Evolutionary conservation across 2,888 invertebrate species (phyloP), one percentile per base, ranked within the genome.

Genomic region (Dryomyza anilis): DNA sequence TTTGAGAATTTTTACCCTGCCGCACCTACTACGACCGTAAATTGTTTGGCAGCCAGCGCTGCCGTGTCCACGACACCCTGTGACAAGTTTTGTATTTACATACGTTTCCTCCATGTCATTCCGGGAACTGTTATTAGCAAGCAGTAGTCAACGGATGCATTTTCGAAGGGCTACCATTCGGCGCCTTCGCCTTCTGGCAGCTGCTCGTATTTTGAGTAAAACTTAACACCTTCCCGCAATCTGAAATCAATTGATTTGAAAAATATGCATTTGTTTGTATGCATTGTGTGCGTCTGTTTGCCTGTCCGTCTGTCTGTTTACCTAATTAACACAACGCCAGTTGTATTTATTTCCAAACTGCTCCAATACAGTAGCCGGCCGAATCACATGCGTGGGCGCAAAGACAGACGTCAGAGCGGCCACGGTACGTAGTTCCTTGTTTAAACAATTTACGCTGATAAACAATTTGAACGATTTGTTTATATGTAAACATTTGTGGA

Each of bases 161-260:
- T 29, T 27, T 8, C 23, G n/a, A 50, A n/a, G 25, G 1, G 27
- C 50, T 25, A 14, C 48, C 23, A 12, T 16, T n/a, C 7, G 16
- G 10, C 43, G 43, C 43, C n/a, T 25, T 25, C 27, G 50, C n/a
- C 7, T 25, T 36, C 2, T 14, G 19, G 55, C 55, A 55, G 55
- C 55, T 36, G 55, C 55, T 52, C 23, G 33, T 27, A n/a, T n/a
- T n/a, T n/a, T n/a, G 19, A 7, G 23, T 23, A 14, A 19, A 33
- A 33, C 19, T 55, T 55, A 33, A 36, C 55, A 55, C 55, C 55
- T 55, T 55, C 55, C 33, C 6, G 36, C 21, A 33, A 30, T 30
- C 33, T 19, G 19, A 36, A 55, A 33, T 55, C 33, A 33, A 55
- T 55, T 55, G 36, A 55, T 21, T 21, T 36, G 36, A 21, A 55